Evolutionary conservation across 2,113 vertebrate genomes (phyloP).

Genomic region (Callocephalon fimbriatum): DNA sequence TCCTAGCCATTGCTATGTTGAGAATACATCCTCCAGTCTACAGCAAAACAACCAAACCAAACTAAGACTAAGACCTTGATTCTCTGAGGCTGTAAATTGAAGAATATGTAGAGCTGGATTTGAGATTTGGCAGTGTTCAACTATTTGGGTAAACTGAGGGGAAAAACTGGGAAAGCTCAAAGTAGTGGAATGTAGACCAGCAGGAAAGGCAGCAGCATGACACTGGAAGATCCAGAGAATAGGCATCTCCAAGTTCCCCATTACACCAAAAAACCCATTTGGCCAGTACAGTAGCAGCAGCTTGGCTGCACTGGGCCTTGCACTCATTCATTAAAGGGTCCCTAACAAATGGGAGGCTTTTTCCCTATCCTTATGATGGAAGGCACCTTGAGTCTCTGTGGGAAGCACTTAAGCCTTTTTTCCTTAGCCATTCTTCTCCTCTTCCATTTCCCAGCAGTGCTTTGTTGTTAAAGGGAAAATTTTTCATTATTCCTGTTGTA

Average conservation of each 20-base stretch:
- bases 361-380: background rate
- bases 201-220: background rate
- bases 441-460: background rate
- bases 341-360: background rate
- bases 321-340: background rate
- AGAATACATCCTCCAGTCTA: background rate
- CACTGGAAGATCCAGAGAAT: fast-evolving
- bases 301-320: background rate
- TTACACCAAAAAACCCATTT: background rate
- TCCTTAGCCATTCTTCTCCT: background rate
- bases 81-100: background rate
- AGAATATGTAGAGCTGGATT: background rate
- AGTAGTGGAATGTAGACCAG: background rate
- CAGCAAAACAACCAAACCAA: background rate
- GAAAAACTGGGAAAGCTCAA: background rate
- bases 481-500: background rate
- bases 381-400: background rate
- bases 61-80: background rate
- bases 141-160: background rate
- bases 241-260: background rate
- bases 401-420: background rate
- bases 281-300: background rate
- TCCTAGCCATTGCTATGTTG: background rate
- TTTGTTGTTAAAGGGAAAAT: background rate
- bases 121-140: background rate